Evolutionary conservation across 2,113 vertebrate species (phyloP), one percentile per base, ranked within the genome.

Genomic region (Anarrhichthys ocellatus): DNA sequence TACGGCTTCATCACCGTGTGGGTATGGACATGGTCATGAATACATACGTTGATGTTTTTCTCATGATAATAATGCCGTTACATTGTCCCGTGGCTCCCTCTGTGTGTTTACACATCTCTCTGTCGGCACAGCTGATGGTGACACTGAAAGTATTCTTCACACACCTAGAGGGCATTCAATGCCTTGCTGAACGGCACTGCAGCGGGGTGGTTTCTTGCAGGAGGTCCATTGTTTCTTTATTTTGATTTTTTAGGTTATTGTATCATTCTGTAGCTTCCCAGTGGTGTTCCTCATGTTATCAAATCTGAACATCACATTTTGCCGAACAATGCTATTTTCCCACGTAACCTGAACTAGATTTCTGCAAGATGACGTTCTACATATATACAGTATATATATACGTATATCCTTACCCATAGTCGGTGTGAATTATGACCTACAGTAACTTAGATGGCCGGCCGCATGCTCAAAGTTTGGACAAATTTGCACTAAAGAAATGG

Each of bases 21-120:
- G 56, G 73, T 14, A 13, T 71, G 38, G 18, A 20, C 67, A 54
- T 70, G 61, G 1, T 67, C 73, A 73, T 87, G 36, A 83, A 83
- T 79, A 54, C 61, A 71, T 44, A 63, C 20, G 20, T 44, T 40
- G 5, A 73, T 83, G 73, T 80, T 79, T 81, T 80, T 84, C 36
- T 56, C 54, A 83, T 86, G 64, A 73, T 86, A 70, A 90, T 87
- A 6, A 48, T n/a, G 22, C 22, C 20, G 34, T 81, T 83, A 71
- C n/a, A n/a, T 44, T 48, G 73, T 70, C 56, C 34, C 5, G 7
- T 38, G 83, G 34, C 56, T 71, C 46, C 46, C 46, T 24, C 59
- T 38, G 50, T 52, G 50, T 52, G 63, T 64, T 68, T n/a, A 27
- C 42, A 82, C 29, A 38, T 50, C 54, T 65, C 59, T 76, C 52